A percentile compares a stretch with the other conserved stretches of the same genome.
Conservation (phyloP, 2,888 invertebrate species). For the Metalampra italica region DNA sequence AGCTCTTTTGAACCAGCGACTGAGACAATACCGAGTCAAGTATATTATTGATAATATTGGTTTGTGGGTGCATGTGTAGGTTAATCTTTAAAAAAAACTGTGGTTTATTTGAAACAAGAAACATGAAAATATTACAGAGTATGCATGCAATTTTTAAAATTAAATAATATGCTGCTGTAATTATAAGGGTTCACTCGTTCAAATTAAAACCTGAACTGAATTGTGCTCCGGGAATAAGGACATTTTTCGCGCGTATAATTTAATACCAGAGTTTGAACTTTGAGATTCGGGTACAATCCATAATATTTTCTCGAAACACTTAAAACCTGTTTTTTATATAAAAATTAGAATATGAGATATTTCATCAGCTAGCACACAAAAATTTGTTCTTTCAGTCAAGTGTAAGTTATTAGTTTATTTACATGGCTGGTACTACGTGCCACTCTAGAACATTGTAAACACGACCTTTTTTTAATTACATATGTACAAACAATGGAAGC, state of each 20-base stretch:
- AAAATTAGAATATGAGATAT: not conserved
- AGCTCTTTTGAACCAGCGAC: not conserved
- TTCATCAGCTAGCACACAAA: not conserved
- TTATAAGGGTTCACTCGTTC: too few species aligned
- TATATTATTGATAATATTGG: too few species aligned
- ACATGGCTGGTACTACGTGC: constrained; percentile 19
- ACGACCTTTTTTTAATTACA: constrained; percentile 63
- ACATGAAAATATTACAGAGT: too few species aligned
- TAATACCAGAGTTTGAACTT: not conserved
- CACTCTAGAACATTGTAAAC: constrained; percentile 34
- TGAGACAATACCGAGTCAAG: too few species aligned
- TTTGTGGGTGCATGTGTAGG: too few species aligned
- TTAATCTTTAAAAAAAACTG: too few species aligned
- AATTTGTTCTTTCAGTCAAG: constrained; percentile 9
- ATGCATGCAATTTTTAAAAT: too few species aligned
- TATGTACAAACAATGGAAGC: constrained; percentile 70
- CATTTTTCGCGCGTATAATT: not conserved
- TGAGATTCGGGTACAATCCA: not conserved
- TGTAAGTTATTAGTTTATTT: constrained; percentile 9
- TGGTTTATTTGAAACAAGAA: too few species aligned
- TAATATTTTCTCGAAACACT: not conserved
- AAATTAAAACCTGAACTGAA: too few species aligned
- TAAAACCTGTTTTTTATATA: not conserved
- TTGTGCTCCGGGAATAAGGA: not conserved
- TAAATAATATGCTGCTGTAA: too few species aligned